Evolutionary conservation across 92 coral and sea anemone species (phyloP).

Genomic region (Umimayanthus kanabou): DNA sequence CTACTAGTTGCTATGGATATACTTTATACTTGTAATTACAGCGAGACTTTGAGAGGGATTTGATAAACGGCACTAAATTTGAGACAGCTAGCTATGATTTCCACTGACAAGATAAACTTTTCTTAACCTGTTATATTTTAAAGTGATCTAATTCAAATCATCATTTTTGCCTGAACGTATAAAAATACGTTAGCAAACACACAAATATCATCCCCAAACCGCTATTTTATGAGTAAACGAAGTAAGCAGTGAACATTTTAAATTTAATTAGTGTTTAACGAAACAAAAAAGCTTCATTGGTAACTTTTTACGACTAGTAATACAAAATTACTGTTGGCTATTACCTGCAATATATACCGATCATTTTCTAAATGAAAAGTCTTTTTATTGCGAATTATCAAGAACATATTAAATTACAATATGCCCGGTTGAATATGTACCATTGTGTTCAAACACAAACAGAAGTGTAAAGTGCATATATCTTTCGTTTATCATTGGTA

Average conservation of each 20-base stretch:
- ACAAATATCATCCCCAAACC: not conserved
- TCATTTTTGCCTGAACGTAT: not conserved
- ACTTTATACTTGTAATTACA: too few species aligned
- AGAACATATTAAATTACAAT: not conserved
- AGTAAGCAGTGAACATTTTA: not conserved
- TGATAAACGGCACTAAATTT: too few species aligned
- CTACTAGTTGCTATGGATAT: not conserved
- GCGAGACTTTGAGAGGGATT: not conserved
- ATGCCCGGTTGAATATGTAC: not conserved
- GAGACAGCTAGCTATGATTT: not conserved
- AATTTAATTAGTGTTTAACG: not conserved
- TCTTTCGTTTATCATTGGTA: not conserved
- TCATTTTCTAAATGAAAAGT: not conserved
- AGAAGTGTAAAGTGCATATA: too few species aligned
- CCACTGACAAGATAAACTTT: not conserved
- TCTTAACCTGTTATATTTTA: not conserved
- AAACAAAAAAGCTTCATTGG: not conserved
- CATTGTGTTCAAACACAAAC: not conserved
- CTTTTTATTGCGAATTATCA: not conserved
- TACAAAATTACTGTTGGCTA: too few species aligned
- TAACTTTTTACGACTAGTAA: not conserved
- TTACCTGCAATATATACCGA: not conserved
- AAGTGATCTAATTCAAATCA: too few species aligned
- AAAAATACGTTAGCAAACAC: not conserved
- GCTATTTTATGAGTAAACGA: not conserved